phyloP scores from a whole-genome alignment of 2,888 invertebrate species.

The Blastobasis lacticolella region DNA sequence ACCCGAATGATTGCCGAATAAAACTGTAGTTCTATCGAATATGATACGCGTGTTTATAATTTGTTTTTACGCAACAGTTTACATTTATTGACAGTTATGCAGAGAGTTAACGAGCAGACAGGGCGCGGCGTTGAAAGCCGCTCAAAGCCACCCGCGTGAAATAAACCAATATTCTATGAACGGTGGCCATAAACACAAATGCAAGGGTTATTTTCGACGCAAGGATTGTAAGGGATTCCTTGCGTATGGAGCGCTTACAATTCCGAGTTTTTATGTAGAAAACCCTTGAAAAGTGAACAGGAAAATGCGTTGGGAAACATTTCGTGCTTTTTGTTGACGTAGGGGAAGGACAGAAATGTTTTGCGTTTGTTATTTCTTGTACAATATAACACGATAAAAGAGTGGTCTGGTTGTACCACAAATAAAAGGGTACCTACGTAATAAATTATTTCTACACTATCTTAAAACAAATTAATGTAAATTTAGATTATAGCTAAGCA shows the following conservation, averaged over 20 bases:
- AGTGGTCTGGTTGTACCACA: too few species aligned
- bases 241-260: not conserved
- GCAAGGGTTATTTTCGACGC: slow-evolving; percentile 2
- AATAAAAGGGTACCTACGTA: too few species aligned
- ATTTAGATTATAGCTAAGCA: too few species aligned
- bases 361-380: too few species aligned
- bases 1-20: slow-evolving; percentile 1
- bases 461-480: too few species aligned
- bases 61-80: slow-evolving; percentile 20
- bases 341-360: too few species aligned
- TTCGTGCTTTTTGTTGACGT: too few species aligned
- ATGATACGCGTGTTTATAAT: slow-evolving; percentile 6
- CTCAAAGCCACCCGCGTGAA: slow-evolving; percentile 26
- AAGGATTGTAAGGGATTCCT: slow-evolving; percentile 1
- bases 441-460: too few species aligned
- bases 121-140: slow-evolving; percentile 24
- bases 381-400: too few species aligned
- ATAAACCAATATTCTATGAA: slow-evolving; percentile 29
- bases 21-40: not conserved
- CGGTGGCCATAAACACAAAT: slow-evolving; percentile 18
- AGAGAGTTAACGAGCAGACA: slow-evolving; percentile 21
- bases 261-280: not conserved
- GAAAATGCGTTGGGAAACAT: too few species aligned
- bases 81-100: slow-evolving; percentile 22
- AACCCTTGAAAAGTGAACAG: not conserved